Evolutionary conservation across 2,113 vertebrate genomes (phyloP).

Genomic region (Cololabis saira): DNA sequence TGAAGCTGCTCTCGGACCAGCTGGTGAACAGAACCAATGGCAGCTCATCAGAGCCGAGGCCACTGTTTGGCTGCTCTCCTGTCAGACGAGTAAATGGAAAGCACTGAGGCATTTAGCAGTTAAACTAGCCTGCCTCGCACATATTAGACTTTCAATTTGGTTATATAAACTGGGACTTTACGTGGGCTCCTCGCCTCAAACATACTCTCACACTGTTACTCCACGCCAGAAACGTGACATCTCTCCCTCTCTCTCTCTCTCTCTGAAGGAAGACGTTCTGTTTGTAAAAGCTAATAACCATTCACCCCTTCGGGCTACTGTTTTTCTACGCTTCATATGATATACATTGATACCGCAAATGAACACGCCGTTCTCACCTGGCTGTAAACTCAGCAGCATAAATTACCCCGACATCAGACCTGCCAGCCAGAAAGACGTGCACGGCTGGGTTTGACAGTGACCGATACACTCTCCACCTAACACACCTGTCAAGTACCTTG

Average conservation of each 20-base stretch:
- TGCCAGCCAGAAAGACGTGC: constrained; percentile 39
- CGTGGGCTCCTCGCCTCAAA: constrained; percentile 17
- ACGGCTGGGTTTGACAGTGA: constrained; percentile 48
- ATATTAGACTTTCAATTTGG: constrained; percentile 65
- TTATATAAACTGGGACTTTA: constrained; percentile 52
- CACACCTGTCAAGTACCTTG: constrained; percentile 44
- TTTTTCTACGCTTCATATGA: constrained; percentile 60
- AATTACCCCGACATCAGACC: constrained; percentile 53
- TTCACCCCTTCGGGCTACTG: constrained; percentile 52
- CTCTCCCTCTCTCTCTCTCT: constrained; percentile 31
- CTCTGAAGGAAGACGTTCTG: constrained; percentile 41
- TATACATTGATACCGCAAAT: constrained; percentile 39
- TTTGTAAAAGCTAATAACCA: constrained; percentile 70
- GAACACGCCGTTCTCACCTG: constrained; percentile 40
- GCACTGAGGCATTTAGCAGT: constrained; percentile 56
- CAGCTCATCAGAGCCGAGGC: constrained; percentile 39
- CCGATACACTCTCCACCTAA: constrained; percentile 33
- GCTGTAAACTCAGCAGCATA: constrained; percentile 60
- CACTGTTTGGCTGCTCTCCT: constrained; percentile 32
- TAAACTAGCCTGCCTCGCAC: constrained; percentile 49
- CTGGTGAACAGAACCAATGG: constrained; percentile 35
- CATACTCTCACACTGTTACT: constrained; percentile 1
- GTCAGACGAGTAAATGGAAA: constrained; percentile 57
- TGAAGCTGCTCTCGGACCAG: constrained; percentile 46
- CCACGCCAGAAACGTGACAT: constrained; percentile 36